A percentile compares a stretch with the other conserved stretches of the same genome.
Conservation (phyloP, 1,140 invertebrate species). For the Drosophila nigrodunni region DNA sequence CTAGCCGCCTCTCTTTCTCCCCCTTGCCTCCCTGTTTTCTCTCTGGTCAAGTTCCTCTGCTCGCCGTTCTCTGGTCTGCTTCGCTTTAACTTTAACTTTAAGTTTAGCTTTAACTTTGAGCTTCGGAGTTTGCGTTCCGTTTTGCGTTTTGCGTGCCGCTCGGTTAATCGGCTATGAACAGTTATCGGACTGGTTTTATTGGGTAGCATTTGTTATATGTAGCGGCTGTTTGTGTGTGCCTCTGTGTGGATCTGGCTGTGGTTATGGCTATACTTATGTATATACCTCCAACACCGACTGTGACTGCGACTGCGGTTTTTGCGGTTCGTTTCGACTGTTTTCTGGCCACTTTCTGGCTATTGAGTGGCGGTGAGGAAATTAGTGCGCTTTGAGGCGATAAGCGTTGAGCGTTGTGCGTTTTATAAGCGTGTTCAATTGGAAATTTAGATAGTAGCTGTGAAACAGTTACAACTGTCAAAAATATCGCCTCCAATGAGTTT, state of each 20-base stretch:
- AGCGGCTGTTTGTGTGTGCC: slow-evolving; percentile 28
- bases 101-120: not conserved
- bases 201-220: slow-evolving; percentile 70
- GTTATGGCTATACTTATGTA: slow-evolving; percentile 8
- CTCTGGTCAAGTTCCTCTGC: slow-evolving; percentile 3
- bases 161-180: slow-evolving; percentile 79
- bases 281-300: not conserved
- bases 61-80: slow-evolving; percentile 33
- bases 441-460: slow-evolving; percentile 71
- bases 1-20: not conserved
- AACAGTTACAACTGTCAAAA: slow-evolving; percentile 39
- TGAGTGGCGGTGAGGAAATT: slow-evolving; percentile 54
- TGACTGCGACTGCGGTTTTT: slow-evolving; percentile 18
- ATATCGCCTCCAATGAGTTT: slow-evolving; percentile 31
- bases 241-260: slow-evolving; percentile 8
- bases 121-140: slow-evolving; percentile 61
- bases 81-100: slow-evolving; percentile 9
- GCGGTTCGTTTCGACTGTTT: not conserved
- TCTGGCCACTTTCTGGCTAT: slow-evolving; percentile 45
- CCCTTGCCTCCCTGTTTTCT: not conserved
- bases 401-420: slow-evolving; percentile 44
- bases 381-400: slow-evolving; percentile 74
- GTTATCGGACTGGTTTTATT: slow-evolving; percentile 79
- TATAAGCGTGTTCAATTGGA: slow-evolving; percentile 71
- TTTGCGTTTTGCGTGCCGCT: slow-evolving; percentile 62